Evolutionary conservation across 2,113 vertebrate genomes (phyloP), one percentile per base, ranked within the genome.

Genomic region (Zosterops borbonicus): DNA sequence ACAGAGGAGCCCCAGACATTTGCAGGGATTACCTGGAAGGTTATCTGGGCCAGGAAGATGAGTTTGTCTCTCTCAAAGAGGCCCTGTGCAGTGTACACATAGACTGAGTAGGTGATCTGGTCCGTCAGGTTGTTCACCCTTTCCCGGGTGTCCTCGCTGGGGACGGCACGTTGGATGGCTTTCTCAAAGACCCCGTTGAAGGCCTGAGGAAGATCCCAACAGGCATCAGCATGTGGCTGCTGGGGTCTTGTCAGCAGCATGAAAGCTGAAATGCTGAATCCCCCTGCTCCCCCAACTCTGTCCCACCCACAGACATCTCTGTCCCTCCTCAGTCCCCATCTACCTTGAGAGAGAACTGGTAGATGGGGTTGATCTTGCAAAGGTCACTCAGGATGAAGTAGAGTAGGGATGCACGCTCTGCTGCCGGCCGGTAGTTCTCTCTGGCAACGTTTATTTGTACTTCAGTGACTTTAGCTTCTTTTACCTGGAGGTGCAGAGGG

Each of bases 51-150:
- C 94, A 98, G 95, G 87, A 98, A 98, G 25, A 98, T 98, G 94
- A 98, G 98, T 28, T 98, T 98, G 96, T 98, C 98, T 9, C 88
- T 95, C 89, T 98, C 98, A 16, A 98, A 98, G 89, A 98, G 98
- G 8, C 98, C 97, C 2, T 96, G 96, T 14, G 98, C 97, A 0
- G 98, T 97, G 94, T 98, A 98, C 75, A 78, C 49, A 4, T 91
- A 98, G 81, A 98, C 97, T 0, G 97, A 97, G 65, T 96, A 98
- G 88, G 98, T 98, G 97, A 98, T 98, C 94, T 98, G 96, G 0
- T 98, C 98, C 0, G 92, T 98, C 75, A 98, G 97, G 84, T 98
- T 98, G 9, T 69, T 12, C 60, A 98, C 98, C 1, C 98, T 92
- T 19, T 98, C 86, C 28, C 9, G 81, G 49, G 97, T 96, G n/a